Base-by-base conservation (phyloP, 2,797 vertebrate species). In the Amniataba percoides region DNA sequence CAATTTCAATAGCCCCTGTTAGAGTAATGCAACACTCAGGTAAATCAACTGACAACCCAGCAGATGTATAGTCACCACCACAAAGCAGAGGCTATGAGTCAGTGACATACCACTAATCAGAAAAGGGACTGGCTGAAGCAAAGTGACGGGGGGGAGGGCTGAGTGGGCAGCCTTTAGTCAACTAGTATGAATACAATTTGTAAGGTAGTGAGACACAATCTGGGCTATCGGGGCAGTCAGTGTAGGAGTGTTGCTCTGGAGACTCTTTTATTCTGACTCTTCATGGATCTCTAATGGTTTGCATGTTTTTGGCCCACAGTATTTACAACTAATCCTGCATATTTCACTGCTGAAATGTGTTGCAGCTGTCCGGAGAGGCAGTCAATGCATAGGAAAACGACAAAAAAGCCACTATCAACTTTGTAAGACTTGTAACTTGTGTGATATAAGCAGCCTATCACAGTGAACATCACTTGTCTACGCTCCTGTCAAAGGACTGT, bases 191-290 rank as follows among this genome's bases (percentile, higher is more conserved):
- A 74, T 34, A 71, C 57, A 61, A 42, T 73, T 74, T 70, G 43
- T 21, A 55, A 19, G 4, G 52, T 60, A 78, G 48, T 3, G 42
- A 39, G 49, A 71, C 48, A 15, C 73, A 74, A 53, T 65, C 53
- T 45, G 63, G 5, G 55, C 63, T 40, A 53, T 51, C 27, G 46
- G 53, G 51, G 12, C 51, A 42, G 27, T 69, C 66, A 6, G 72
- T 58, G 67, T 79, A 19, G 61, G 81, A 69, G 60, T 65, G 85
- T 79, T 83, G 72, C 64, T 76, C 52, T 72, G 71, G 80, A 77
- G 60, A 80, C 71, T 0, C 21, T 48, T 76, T 51, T 39, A 66
- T 42, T 70, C n/a, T 0, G 16, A 18, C 27, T 73, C 23, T 18
- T 76, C 43, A 39, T 71, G 39, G 4, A 56, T 13, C 27, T 15